Evolutionary conservation across 1,140 invertebrate genomes (phyloP), one percentile per base, ranked within the genome.

Genomic region (Drosophila pandora): DNA sequence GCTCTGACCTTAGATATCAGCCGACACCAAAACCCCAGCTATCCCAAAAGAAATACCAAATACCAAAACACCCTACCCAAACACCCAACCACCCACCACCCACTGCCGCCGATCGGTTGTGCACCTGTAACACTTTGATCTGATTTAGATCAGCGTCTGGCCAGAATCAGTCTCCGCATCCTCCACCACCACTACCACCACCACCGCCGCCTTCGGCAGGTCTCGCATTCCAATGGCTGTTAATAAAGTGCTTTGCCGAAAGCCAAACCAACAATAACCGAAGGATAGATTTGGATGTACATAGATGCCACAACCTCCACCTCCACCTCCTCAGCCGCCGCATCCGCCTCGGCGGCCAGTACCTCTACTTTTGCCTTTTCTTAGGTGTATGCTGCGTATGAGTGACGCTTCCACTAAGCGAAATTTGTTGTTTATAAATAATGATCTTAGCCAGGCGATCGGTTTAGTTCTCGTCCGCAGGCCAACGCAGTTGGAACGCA

Each of bases 401-500:
- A 55, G 68, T 84, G 81, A 87, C 74, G 82, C 84, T 63, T 80
- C 78, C 82, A 85, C 69, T 75, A 79, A 78, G 61, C 82, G 57
- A 64, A 82, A 72, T 88, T 82, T 82, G 78, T 88, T 88, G 83
- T 88, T 87, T 87, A 87, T 87, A 87, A 87, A 87, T 87, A 87
- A 87, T 87, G 83, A 87, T 87, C 78, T 87, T 87, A 78, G 82
- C 75, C 82, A 88, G 83, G 85, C 82, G 74, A 87, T 71, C 75
- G 83, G 82, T 76, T 85, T 88, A 87, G 82, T 87, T 75, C 82
- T 71, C 74, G 83, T 65, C 76, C 82, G 82, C 79, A 56, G 65
- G 73, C 82, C 79, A 88, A 82, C 79, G 82, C 82, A 87, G 70
- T 68, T 82, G 72, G 73, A 76, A 76, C 73, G 73, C 70, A 75